A percentile compares a stretch with the other conserved stretches of the same genome.
Evolutionary conservation across 2,888 invertebrate genomes (phyloP).

Genomic region (Harmothoe impar): DNA sequence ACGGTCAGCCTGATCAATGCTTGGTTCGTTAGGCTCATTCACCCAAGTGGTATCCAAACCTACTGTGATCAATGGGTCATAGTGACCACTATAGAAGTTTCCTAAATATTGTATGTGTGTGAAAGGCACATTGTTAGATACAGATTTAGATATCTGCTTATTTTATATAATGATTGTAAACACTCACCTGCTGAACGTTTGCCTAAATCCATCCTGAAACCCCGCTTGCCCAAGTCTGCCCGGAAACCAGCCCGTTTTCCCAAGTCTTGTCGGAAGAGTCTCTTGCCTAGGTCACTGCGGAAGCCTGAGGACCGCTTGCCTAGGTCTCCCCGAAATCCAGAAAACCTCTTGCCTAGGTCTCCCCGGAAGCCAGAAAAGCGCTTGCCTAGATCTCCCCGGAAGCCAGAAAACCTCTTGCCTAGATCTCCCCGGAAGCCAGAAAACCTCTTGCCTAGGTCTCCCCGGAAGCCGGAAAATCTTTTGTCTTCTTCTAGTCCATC

Average conservation of each 20-base stretch:
- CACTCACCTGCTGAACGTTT: conserved; percentile 63
- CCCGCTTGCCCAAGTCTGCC: conserved; percentile 50
- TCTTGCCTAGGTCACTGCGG: conserved; percentile 58
- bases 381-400: conserved; percentile 64
- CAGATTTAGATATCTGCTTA: no score
- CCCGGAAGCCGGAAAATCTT: conserved; percentile 56
- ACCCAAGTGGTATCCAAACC: neutral
- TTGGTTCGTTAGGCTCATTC: conserved; percentile 6
- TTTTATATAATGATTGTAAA: neutral
- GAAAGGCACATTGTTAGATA: no score
- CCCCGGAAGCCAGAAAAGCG: conserved; percentile 57
- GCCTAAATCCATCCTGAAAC: conserved; percentile 62
- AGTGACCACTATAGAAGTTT: no score
- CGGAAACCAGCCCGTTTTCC: conserved; percentile 61
- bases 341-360: conserved; percentile 62
- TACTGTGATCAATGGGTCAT: neutral
- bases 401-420: conserved; percentile 60
- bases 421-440: conserved; percentile 60
- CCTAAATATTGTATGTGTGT: no score
- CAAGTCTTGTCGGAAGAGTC: conserved; percentile 61
- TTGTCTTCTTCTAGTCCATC: conserved; percentile 58
- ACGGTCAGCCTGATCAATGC: neutral
- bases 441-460: conserved; percentile 60
- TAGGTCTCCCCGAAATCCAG: conserved; percentile 62
- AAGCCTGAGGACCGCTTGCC: conserved; percentile 62